Percentiles rank a stretch among this genome's conserved stretches.
Conservation (phyloP, 2,888 invertebrate genomes). For the Athripsodes cinereus region DNA sequence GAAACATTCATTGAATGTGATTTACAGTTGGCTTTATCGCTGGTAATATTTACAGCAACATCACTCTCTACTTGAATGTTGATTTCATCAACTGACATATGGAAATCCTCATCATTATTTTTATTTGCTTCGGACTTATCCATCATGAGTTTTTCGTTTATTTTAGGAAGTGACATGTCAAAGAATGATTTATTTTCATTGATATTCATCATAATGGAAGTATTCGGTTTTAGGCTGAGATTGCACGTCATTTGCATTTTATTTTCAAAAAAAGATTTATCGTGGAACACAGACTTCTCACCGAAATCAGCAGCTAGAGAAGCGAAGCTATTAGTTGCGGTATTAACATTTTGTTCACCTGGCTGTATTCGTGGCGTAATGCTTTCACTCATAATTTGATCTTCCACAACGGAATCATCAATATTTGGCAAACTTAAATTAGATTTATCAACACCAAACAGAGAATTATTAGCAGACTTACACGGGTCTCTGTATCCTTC, state of each 20-base stretch:
- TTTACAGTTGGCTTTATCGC: too few relatives aligned
- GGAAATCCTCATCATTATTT: constrained; percentile 3
- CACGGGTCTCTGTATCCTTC: constrained; percentile 3
- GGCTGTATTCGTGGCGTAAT: not conserved
- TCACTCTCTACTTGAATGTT: not conserved
- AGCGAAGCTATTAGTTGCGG: not conserved
- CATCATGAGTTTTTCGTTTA: too few relatives aligned
- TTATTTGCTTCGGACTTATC: too few relatives aligned
- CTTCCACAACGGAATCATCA: not conserved
- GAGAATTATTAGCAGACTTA: not conserved
- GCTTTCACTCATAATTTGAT: not conserved
- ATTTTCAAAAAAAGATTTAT: too few relatives aligned
- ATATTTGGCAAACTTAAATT: constrained; percentile 5
- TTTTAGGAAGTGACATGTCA: too few relatives aligned
- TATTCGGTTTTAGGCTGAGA: too few relatives aligned
- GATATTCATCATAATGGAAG: too few relatives aligned
- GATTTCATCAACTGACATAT: constrained; percentile 12
- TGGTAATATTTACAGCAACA: too few relatives aligned
- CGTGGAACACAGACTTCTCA: too few relatives aligned
- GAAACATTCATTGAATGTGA: too few relatives aligned
- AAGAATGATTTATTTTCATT: too few relatives aligned
- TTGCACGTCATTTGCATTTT: too few relatives aligned
- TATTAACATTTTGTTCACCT: not conserved
- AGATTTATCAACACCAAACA: constrained; percentile 1
- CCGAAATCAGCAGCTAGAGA: not conserved